Evolutionary conservation across 2,888 invertebrate genomes (phyloP).

Genomic region (Chamaedrilus cognettii): DNA sequence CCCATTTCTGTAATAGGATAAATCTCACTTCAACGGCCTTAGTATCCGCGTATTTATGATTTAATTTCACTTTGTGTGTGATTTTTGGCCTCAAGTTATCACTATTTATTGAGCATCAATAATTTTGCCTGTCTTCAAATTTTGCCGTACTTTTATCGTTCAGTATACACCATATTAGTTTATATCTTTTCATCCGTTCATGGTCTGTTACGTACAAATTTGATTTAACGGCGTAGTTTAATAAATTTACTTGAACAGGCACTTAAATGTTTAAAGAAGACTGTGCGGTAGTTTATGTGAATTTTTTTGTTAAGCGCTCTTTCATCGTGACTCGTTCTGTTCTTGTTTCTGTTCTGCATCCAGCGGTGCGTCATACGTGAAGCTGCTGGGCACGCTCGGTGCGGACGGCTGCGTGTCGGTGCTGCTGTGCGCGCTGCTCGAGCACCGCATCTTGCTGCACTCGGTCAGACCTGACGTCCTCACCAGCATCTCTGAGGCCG

Average conservation of each 20-base stretch:
- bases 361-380: slow-evolving; percentile 93
- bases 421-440: slow-evolving; percentile 85
- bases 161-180: too few species aligned
- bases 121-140: too few species aligned
- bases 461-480: slow-evolving; percentile 91
- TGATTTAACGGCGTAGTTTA: background rate
- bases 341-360: background rate
- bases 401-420: slow-evolving; percentile 92
- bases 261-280: too few species aligned
- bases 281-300: too few species aligned
- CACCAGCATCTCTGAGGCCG: slow-evolving; percentile 96
- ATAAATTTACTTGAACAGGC: too few species aligned
- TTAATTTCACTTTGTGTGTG: too few species aligned
- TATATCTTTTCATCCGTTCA: too few species aligned
- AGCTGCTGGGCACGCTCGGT: slow-evolving; percentile 85
- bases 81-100: background rate
- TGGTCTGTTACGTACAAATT: too few species aligned
- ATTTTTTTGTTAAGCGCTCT: too few species aligned
- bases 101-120: background rate
- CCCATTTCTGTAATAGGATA: too few species aligned
- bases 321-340: background rate
- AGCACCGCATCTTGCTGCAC: slow-evolving; percentile 96
- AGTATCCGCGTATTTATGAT: too few species aligned
- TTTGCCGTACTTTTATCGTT: too few species aligned
- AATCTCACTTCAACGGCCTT: background rate